Percentiles rank a stretch among this genome's conserved stretches.
Conservation (phyloP, 1,140 invertebrate genomes). For the Drosophila parvula region DNA sequence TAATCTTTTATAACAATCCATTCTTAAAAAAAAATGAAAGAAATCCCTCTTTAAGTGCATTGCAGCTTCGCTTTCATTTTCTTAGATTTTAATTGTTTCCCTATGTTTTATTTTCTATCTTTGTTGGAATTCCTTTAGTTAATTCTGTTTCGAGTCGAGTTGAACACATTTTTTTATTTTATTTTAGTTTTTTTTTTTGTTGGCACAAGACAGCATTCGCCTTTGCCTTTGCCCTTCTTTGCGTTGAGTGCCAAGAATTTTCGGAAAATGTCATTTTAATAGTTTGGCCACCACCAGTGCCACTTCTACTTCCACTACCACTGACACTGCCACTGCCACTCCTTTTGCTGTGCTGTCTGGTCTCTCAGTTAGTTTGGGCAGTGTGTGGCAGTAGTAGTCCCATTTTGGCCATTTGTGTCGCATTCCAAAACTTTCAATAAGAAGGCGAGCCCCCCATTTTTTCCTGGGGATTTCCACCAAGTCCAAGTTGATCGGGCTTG, state of each 20-base stretch:
- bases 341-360: conserved; percentile 1
- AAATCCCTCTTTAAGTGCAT: neutral
- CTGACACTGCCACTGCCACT: neutral
- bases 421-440: conserved; percentile 33
- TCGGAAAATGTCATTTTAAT: conserved; percentile 39
- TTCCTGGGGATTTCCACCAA: conserved; percentile 4
- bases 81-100: neutral
- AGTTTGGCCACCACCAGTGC: conserved; percentile 15
- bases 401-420: conserved; percentile 46
- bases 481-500: conserved; percentile 9
- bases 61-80: neutral
- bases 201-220: conserved; percentile 1
- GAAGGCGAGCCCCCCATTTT: conserved; percentile 1
- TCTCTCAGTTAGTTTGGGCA: neutral
- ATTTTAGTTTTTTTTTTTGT: neutral
- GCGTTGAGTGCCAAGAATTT: conserved; percentile 34
- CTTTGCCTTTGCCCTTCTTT: neutral
- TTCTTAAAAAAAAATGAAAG: too few species aligned
- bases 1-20: too few species aligned
- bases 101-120: neutral
- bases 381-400: conserved; percentile 12
- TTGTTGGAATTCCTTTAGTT: neutral
- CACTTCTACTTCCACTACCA: conserved; percentile 3
- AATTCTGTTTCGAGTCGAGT: conserved; percentile 12
- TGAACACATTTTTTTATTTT: neutral